Conservation (phyloP, 2,797 vertebrate genomes). For the Sebastes paucispinis region DNA sequence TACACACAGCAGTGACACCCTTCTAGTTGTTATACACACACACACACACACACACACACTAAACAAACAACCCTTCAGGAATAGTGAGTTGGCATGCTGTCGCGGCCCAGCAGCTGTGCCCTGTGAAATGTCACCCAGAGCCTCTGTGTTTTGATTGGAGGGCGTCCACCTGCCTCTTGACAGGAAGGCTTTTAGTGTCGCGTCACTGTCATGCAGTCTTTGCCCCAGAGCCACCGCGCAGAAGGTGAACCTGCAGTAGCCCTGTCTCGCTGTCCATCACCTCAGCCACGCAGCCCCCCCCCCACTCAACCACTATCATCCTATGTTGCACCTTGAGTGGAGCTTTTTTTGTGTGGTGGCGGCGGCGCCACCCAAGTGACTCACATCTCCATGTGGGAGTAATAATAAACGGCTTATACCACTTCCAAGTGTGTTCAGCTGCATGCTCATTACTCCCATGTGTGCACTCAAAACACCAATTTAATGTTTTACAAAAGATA, state of each 20-base stretch:
- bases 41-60: constrained; percentile 43
- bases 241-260: constrained; percentile 75
- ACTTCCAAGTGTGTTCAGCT: constrained; percentile 56
- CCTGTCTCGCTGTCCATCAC: constrained; percentile 69
- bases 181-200: constrained; percentile 80
- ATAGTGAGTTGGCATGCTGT: constrained; percentile 80
- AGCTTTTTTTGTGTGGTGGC: constrained; percentile 55
- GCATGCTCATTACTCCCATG: constrained; percentile 73
- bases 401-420: constrained; percentile 72
- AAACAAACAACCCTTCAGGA: constrained; percentile 82
- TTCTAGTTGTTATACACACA: constrained; percentile 46
- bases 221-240: constrained; percentile 78
- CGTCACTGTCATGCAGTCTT: constrained; percentile 80
- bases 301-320: constrained; percentile 32
- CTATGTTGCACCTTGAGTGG: constrained; percentile 54
- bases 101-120: constrained; percentile 81
- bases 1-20: constrained; percentile 35
- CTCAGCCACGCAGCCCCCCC: constrained; percentile 29
- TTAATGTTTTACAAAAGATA: constrained; percentile 61
- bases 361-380: constrained; percentile 73
- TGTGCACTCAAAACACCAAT: constrained; percentile 75
- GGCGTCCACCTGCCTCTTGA: constrained; percentile 74
- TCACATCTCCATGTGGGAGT: constrained; percentile 70
- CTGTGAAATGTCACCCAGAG: constrained; percentile 81
- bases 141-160: constrained; percentile 78